These are phyloP conservation scores for Drosophila watanabei DNA, from an alignment of 1,140 invertebrate species.

Conservation along the genomic window DNA sequence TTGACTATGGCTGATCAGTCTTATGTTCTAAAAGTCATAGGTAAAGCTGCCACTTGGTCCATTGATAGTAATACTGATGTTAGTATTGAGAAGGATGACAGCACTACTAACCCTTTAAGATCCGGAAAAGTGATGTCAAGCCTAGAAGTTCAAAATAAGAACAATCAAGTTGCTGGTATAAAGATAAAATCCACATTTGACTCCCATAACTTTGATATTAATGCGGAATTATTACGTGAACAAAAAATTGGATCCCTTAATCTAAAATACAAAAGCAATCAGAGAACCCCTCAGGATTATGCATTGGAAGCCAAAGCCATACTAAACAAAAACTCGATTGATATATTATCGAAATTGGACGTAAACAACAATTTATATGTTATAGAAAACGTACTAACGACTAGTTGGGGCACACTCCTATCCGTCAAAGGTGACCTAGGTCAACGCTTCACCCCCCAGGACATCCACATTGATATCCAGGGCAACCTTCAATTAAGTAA, in stretches of 20 bases:
- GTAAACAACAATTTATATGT: constrained; percentile 59
- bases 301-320: constrained; percentile 66
- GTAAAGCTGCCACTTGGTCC: constrained; percentile 54
- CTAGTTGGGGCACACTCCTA: constrained; percentile 72
- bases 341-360: constrained; percentile 60
- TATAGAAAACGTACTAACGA: constrained; percentile 62
- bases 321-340: constrained; percentile 68
- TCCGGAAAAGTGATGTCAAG: constrained; percentile 51
- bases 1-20: constrained; percentile 39
- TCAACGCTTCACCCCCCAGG: constrained; percentile 62
- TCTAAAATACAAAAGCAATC: constrained; percentile 64
- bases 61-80: constrained; percentile 20
- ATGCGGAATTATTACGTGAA: constrained; percentile 44
- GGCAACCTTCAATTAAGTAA: constrained; percentile 55
- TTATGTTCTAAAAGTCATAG: constrained; percentile 42
- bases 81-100: constrained; percentile 34
- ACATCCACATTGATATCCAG: constrained; percentile 68
- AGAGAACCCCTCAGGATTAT: constrained; percentile 76
- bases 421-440: constrained; percentile 71
- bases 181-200: constrained; percentile 43
- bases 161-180: constrained; percentile 46
- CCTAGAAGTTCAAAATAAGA: constrained; percentile 47
- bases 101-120: constrained; percentile 18
- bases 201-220: constrained; percentile 56
- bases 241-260: constrained; percentile 54